A percentile compares a stretch with the other conserved stretches of the same genome.
Conservation (phyloP, 2,888 invertebrate species). For the Tetranychus piercei region DNA sequence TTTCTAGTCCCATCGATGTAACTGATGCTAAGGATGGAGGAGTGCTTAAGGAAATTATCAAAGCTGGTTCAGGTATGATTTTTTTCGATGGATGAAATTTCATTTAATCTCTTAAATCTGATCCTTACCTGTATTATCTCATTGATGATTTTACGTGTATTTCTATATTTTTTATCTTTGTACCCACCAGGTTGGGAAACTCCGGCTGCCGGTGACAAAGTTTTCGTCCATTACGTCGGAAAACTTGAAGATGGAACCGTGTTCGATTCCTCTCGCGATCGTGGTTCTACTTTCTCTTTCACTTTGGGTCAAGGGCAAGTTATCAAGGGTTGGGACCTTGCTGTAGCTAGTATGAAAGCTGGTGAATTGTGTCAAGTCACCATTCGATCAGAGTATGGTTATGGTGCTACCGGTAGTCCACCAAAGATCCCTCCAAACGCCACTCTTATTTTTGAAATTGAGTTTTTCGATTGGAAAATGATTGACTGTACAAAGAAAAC, state of each 20-base stretch:
- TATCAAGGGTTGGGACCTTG: slow-evolving; percentile 85
- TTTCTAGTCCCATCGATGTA: slow-evolving; percentile 37
- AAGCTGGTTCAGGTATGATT: slow-evolving; percentile 41
- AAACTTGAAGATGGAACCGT: slow-evolving; percentile 65
- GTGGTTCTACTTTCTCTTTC: slow-evolving; percentile 68
- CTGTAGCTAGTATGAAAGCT: slow-evolving; percentile 77
- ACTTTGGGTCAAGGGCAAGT: slow-evolving; percentile 62
- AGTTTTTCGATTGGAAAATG: slow-evolving; percentile 65
- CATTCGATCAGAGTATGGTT: slow-evolving; percentile 74
- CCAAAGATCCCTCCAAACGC: slow-evolving; percentile 74
- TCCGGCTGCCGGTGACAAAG: slow-evolving; percentile 52
- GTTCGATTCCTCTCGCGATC: slow-evolving; percentile 75
- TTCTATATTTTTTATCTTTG: not conserved
- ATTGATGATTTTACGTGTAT: not conserved
- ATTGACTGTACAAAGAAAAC: slow-evolving; percentile 71
- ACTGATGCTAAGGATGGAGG: slow-evolving; percentile 52
- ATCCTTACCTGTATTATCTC: not conserved
- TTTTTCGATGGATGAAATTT: too few relatives aligned
- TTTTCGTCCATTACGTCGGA: slow-evolving; percentile 69
- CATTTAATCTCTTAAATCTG: not conserved
- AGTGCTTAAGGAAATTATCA: slow-evolving; percentile 54
- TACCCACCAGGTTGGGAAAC: slow-evolving; percentile 42
- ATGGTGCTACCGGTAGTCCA: slow-evolving; percentile 60
- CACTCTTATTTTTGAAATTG: slow-evolving; percentile 59
- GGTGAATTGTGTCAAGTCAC: slow-evolving; percentile 65